Base-by-base conservation (phyloP, 2,888 invertebrate species). In the Macropis europaea region DNA sequence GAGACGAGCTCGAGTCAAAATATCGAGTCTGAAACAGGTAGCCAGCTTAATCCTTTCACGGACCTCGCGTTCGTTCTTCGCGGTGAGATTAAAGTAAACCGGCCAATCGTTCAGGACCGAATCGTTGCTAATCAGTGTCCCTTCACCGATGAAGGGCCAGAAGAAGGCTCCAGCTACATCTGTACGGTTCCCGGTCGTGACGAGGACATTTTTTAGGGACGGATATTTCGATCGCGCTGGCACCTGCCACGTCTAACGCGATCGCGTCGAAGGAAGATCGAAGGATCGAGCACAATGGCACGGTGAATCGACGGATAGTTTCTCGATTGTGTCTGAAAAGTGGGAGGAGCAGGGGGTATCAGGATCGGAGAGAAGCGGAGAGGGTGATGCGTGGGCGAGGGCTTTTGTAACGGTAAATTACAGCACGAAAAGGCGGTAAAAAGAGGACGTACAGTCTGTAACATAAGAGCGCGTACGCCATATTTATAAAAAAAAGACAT, bases 371-470 rank as follows among this genome's bases (percentile, higher is more conserved):
- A 22, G 42, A 7, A 2, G 17, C 42, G 30, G 13, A 32, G 42
- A 19, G 47, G 50, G 69, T 54, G 57, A 30, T 54, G 59, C 76
- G 80, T 78, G 80, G 78, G 80, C 78, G 80, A 63, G 62, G 71
- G 71, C 73, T 76, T 79, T 79, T 76, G 76, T 78, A 79, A 80
- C 79, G 79, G 79, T 80, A 71, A 79, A 80, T 74, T 75, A 66
- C 68, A 45, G 76, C 64, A 67, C 76, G 74, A 73, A 81, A 82
- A 82, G 81, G 76, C 78, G 82, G 70, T 77, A 82, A 82, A 79
- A 82, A 81, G 77, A 73, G 81, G 81, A 81, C 79, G 79, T 66
- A 47, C 67, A 47, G 43, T 17, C 43, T 45, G 63, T n/a, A n/a
- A n/a, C n/a, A n/a, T n/a, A n/a, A n/a, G n/a, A n/a, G n/a, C n/a